Conservation (phyloP, 1,140 invertebrate genomes). For the Drosophila arawakana region DNA sequence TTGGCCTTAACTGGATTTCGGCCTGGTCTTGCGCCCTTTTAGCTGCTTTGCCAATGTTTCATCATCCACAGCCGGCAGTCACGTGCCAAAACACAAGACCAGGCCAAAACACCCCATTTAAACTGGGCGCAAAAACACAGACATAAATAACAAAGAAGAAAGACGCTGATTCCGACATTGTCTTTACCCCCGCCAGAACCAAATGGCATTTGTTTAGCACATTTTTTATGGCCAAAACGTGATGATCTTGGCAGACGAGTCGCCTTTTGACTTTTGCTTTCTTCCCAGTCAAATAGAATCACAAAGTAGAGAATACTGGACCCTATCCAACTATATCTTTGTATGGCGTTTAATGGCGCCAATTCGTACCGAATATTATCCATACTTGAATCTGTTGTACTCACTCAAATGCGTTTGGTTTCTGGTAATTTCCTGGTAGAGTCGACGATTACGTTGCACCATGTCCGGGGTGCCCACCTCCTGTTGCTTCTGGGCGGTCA, state of each 20-base stretch:
- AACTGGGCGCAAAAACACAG: conserved; percentile 1
- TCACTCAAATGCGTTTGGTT: conserved; percentile 50
- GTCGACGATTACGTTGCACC: conserved; percentile 34
- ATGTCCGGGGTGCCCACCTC: conserved; percentile 44
- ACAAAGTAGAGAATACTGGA: neutral
- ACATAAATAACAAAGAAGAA: conserved; percentile 57
- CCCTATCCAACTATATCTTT: neutral
- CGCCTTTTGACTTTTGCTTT: conserved; percentile 22
- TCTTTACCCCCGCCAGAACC: conserved; percentile 24
- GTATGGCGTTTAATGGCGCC: conserved; percentile 58
- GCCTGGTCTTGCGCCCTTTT: conserved; percentile 20
- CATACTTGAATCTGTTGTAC: conserved; percentile 31
- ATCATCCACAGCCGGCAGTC: conserved; percentile 39
- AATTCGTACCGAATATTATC: conserved; percentile 12
- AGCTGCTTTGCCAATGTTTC: conserved; percentile 12
- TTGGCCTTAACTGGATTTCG: conserved; percentile 8
- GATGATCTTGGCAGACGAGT: conserved; percentile 60
- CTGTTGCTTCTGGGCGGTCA: conserved; percentile 55
- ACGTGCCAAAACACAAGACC: conserved; percentile 66
- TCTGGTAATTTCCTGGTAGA: conserved; percentile 27
- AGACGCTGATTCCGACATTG: conserved; percentile 26
- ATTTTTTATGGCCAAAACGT: conserved; percentile 76
- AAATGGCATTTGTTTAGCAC: conserved; percentile 66
- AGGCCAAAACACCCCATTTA: conserved; percentile 8
- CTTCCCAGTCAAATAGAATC: conserved; percentile 40